Conservation (phyloP, 2,113 vertebrate species). For the Amphiprion percula region DNA sequence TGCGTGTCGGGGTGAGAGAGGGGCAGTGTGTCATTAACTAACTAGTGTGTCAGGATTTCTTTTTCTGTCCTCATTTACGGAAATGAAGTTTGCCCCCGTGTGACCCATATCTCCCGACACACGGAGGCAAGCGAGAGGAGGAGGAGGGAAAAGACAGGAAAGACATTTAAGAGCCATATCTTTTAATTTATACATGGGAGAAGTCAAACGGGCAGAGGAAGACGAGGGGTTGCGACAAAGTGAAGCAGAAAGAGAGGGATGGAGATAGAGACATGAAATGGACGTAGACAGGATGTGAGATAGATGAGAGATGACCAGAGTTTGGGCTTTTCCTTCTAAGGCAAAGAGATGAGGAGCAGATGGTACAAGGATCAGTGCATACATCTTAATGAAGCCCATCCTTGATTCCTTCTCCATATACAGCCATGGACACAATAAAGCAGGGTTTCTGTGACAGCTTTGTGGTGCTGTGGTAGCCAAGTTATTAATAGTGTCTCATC, state of each 20-base stretch:
- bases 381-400: constrained; percentile 52
- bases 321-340: constrained; percentile 66
- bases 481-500: neutral
- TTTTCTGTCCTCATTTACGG: constrained; percentile 79
- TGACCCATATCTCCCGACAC: constrained; percentile 71
- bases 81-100: constrained; percentile 75
- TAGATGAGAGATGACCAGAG: constrained; percentile 10
- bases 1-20: constrained; percentile 51
- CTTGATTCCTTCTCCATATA: constrained; percentile 59
- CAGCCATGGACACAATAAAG: constrained; percentile 33
- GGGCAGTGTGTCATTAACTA: constrained; percentile 65
- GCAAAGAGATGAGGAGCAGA: constrained; percentile 44
- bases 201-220: neutral
- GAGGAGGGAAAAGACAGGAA: neutral
- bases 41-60: constrained; percentile 72
- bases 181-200: constrained; percentile 38
- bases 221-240: constrained; percentile 16
- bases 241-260: neutral
- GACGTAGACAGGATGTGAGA: neutral
- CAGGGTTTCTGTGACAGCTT: neutral
- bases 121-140: constrained; percentile 31
- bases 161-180: constrained; percentile 11
- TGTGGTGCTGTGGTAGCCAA: neutral
- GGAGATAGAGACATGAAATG: neutral
- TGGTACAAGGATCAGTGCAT: constrained; percentile 25